Evolutionary conservation across 1,140 invertebrate species (phyloP).

Genomic region (Pteromalus puparum): DNA sequence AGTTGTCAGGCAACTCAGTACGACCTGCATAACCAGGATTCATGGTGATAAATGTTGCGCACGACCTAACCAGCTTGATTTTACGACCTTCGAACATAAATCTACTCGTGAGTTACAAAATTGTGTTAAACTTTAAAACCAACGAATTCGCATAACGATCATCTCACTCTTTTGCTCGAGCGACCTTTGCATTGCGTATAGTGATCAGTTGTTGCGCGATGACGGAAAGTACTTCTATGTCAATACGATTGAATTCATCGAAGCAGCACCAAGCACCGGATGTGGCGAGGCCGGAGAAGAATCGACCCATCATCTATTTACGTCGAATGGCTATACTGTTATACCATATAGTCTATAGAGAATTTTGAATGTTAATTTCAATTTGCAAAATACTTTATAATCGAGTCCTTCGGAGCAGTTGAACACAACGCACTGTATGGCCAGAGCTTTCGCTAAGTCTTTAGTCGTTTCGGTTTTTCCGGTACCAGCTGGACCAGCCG

Average conservation of each 20-base stretch:
- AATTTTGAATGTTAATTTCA: neutral
- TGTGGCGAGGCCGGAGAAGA: slow-evolving; percentile 90
- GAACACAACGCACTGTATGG: slow-evolving; percentile 93
- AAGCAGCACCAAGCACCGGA: slow-evolving; percentile 95
- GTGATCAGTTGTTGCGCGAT: slow-evolving; percentile 90
- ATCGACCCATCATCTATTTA: slow-evolving; percentile 87
- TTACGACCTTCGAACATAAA: slow-evolving; percentile 94
- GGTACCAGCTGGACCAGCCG: slow-evolving; percentile 92
- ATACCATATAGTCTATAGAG: neutral
- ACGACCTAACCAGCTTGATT: slow-evolving; percentile 89
- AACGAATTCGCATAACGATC: slow-evolving; percentile 18
- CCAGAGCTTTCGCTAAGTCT: slow-evolving; percentile 90
- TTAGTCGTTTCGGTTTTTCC: slow-evolving; percentile 97
- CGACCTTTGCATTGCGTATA: slow-evolving; percentile 85
- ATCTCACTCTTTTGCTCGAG: slow-evolving; percentile 78
- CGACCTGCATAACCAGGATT: slow-evolving; percentile 93
- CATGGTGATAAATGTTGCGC: slow-evolving; percentile 94
- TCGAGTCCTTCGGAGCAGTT: slow-evolving; percentile 92
- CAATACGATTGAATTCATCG: slow-evolving; percentile 94
- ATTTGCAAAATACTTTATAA: slow-evolving; percentile 76
- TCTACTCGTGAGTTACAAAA: slow-evolving; percentile 66
- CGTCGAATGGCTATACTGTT: neutral
- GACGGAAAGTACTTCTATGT: slow-evolving; percentile 93
- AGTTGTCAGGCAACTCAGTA: slow-evolving; percentile 88
- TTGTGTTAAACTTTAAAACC: neutral